phyloP scores from a whole-genome alignment of 2,113 vertebrate species.

The Rhea americana region DNA sequence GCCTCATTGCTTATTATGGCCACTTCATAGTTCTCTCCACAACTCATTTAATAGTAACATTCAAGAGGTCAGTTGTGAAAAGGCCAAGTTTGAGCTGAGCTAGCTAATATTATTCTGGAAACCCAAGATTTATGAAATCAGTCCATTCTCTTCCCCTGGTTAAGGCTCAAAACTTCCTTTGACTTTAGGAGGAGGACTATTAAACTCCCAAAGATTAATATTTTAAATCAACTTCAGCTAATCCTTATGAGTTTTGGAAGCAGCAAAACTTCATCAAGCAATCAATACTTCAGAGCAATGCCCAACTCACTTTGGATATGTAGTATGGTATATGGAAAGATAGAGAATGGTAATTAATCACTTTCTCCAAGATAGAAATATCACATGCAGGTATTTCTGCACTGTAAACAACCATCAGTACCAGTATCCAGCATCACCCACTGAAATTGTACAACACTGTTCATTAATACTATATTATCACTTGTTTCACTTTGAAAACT shows the following conservation, averaged over 20 bases:
- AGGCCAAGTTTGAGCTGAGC: neutral
- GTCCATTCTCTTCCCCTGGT: neutral
- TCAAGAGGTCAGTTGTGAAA: neutral
- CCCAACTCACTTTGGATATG: neutral
- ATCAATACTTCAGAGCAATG: neutral
- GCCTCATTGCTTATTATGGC: neutral
- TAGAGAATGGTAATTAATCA: neutral
- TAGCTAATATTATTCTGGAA: neutral
- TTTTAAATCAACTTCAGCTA: neutral
- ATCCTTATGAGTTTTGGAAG: neutral
- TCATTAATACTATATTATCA: neutral
- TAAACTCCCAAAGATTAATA: neutral
- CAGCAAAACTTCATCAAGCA: neutral
- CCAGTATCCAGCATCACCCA: neutral
- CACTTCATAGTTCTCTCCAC: neutral
- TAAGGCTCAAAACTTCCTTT: neutral
- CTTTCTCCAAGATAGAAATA: neutral
- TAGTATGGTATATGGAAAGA: neutral
- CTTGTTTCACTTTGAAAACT: neutral
- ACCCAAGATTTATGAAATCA: neutral
- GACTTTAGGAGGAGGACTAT: neutral
- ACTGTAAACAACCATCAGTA: neutral
- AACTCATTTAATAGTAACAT: neutral
- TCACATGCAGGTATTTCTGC: neutral
- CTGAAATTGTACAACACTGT: neutral